A percentile compares a stretch with the other conserved stretches of the same genome.
Conservation (phyloP, 2,113 vertebrate genomes). For the Dasyprocta punctata region DNA sequence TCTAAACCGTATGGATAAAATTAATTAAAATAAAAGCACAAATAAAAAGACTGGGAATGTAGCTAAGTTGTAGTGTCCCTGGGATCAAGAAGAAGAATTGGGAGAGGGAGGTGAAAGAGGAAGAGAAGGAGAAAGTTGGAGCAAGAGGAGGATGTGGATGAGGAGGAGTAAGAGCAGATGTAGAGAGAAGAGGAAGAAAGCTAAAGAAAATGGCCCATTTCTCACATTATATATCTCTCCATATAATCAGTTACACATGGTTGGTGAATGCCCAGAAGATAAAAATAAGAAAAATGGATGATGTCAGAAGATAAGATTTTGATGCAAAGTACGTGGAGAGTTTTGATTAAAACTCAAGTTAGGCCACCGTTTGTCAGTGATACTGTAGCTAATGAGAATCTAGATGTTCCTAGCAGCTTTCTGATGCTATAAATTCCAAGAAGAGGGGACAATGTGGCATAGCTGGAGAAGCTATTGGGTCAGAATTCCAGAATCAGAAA, state of each 20-base stretch:
- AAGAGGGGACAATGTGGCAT: background rate
- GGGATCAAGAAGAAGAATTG: background rate
- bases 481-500: background rate
- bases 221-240: background rate
- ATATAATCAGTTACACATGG: conserved; percentile 25
- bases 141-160: background rate
- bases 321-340: background rate
- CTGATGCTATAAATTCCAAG: conserved; percentile 10
- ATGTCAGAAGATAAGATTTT: conserved; percentile 2
- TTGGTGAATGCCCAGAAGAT: conserved; percentile 28
- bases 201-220: background rate
- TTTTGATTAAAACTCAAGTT: background rate
- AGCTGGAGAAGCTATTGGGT: background rate
- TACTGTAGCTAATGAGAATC: background rate
- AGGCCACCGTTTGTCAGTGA: background rate
- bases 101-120: no score
- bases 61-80: background rate
- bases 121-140: background rate
- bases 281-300: conserved; percentile 3
- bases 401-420: background rate
- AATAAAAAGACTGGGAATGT: background rate
- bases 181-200: no score
- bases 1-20: background rate
- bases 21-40: background rate
- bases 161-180: background rate